Evolutionary conservation across 2,797 vertebrate genomes (phyloP), one percentile per base, ranked within the genome.

Genomic region (Acrossocheilus wenchowensis): DNA sequence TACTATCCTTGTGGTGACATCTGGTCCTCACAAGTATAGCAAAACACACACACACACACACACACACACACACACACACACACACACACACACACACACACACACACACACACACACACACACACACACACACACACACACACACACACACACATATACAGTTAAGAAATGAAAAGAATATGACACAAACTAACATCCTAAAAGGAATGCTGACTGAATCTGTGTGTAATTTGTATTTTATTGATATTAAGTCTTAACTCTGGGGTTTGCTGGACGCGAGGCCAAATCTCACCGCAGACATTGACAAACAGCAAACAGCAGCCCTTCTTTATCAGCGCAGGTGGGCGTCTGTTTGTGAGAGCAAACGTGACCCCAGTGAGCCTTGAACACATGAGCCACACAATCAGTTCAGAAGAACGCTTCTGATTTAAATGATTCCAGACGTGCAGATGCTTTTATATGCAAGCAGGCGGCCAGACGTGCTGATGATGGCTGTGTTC

Each of bases 301-400:
- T 36, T 34, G 43, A 62, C 71, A 36, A 75, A 75, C 41, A 45
- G 54, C 30, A 52, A 52, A 66, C 66, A 36, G 30, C 30, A 1
- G 6, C 1, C 5, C 57, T 62, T 52, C 64, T 83, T 84, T 84
- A 84, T 84, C 82, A 77, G 82, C 17, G 30, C 10, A 66, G 34
- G 72, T 48, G 82, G 82, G 72, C 11, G 72, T 50, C 57, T 84
- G 82, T 84, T 77, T 77, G 60, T 14, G 15, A 66, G 34, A 84
- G 60, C 73, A 66, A 66, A 77, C 8, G 1, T 66, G 66, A 75
- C 72, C 82, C 43, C 54, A 36, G 5, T 77, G 72, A 77, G 60
- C 82, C 60, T 84, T 84, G 30, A 52, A 84, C 57, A 75, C 54
- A 52, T 12, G 39, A 62, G 19, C 41, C 39, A 50, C 50, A 7